Base-by-base conservation (phyloP, 2,113 vertebrate species). In the Rhabdomys dilectus region DNA sequence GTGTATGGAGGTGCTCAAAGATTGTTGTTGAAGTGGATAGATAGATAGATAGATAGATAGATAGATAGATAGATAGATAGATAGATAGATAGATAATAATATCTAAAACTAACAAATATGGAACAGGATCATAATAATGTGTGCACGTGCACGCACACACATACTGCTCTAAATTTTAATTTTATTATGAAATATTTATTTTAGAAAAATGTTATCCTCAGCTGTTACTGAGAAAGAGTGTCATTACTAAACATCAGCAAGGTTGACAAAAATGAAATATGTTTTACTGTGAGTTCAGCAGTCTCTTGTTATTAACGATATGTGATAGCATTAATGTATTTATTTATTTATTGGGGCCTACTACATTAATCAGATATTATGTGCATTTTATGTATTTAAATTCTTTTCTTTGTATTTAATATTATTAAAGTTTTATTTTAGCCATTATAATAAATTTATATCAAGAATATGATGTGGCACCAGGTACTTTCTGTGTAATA, bases 351-450 rank as follows among this genome's bases (percentile, higher is more conserved):
- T 15, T 92, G 21, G 80, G 3, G 1, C 36, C 31, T 81, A 24
- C 85, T 53, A 93, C 70, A 75, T 95, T 16, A 36, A 80, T 51
- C 0, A n/a, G 89, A 36, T 21, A 78, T 48, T 42, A 22, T n/a
- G 1, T 17, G 7, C 80, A 60, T 88, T 56, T 72, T 45, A 36
- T 10, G 9, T 86, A 0, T 60, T 72, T 9, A 48, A 7, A 81
- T 92, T 94, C 16, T 91, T 66, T 48, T 17, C 17, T 5, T 24
- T 12, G 51, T 3, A 62, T 56, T 87, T 73, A 75, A 2, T 17
- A 62, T 53, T 62, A 73, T 78, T 66, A 88, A 7, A 70, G 16
- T 76, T 89, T 96, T 96, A 86, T 92, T 73, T 93, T 96, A 88
- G 53, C 64, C 34, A 82, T 86, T 86, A 29, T 60, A 22, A 22